Evolutionary conservation across 2,888 invertebrate species (phyloP), one percentile per base, ranked within the genome.

Genomic region (Lasioglossum morio): DNA sequence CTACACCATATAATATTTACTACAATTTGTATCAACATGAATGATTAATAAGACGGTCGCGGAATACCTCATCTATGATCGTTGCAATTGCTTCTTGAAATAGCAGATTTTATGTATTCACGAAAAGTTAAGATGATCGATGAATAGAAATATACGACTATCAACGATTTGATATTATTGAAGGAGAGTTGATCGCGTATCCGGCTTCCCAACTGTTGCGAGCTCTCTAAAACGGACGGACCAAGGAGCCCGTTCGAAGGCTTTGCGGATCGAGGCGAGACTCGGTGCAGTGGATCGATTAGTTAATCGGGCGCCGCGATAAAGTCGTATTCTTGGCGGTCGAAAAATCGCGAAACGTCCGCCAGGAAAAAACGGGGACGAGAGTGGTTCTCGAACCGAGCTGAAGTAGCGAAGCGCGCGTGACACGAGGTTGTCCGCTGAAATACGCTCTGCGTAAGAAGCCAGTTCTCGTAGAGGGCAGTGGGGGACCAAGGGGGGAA

Each of bases 301-400:
- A 81, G 87, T 87, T 88, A 87, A 88, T 85, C 88, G 85, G 63
- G 43, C 87, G 85, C 87, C 80, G 69, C 82, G 91, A 86, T 85
- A 83, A 84, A 85, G 82, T 70, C 81, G 85, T 87, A 87, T 89
- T 90, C 91, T 90, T 90, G 91, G 90, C 90, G 84, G 77, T 30
- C 85, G 90, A 91, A 91, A 91, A 91, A 91, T 91, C 91, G 90
- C 91, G 91, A 91, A 91, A 88, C 90, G 89, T 81, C 85, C 82
- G 91, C 90, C 90, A 91, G 91, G 89, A 92, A 92, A 92, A 90
- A 92, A 92, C 88, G 88, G 87, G 89, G 91, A 86, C 91, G 87
- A 75, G 81, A 75, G 34, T 37, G 57, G 60, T 70, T 63, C 63
- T 63, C 63, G 73, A 72, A 34, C 12, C 72, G 60, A 53, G 46